Base-by-base conservation (phyloP, 2,888 invertebrate species). In the Mesoligia furuncula region DNA sequence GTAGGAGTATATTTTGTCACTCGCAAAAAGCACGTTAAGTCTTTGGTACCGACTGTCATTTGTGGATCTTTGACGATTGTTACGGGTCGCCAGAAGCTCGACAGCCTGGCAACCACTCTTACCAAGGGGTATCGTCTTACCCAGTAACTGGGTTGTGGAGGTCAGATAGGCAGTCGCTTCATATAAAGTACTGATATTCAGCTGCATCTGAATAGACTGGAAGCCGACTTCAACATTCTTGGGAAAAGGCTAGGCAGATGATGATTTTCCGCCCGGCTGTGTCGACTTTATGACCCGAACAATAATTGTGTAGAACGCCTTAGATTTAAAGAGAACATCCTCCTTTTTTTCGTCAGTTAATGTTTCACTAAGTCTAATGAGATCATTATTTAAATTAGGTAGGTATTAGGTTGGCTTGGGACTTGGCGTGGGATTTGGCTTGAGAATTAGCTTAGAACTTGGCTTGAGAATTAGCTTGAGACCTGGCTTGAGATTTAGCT, bases 321-420 rank as follows among this genome's bases (percentile, higher is more conserved):
- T 31, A 67, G 4, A 24, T 48, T 73, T 48, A 7, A n/a, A n/a
- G n/a, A 57, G 11, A 57, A 57, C n/a, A 57, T 57, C 11, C n/a
- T 57, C 54, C n/a, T 24, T 57, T 54, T 24, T n/a, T 57, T 57
- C 13, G 11, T n/a, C 11, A 0, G 54, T 57, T 11, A 54, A 48
- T 7, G 7, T n/a, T n/a, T 27, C 2, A 6, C n/a, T 31, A 31
- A 79, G 45, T 80, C 7, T 13, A 59, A 51, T n/a, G 48, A 75
- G 45, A 74, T 42, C 45, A 42, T 45, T 39, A 31, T n/a, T 42
- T 11, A 45, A 81, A 42, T 54, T 42, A 24, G 3, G 9, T 42
- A 24, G 3, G 9, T 15, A 31, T 11, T 45, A 5, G 5, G 24
- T 48, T n/a, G 36, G 11, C 13, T 54, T 54, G 4, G 31, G 15